phyloP scores from a whole-genome alignment of 2,888 invertebrate genomes.

The Glyphotaelius pellucidus region DNA sequence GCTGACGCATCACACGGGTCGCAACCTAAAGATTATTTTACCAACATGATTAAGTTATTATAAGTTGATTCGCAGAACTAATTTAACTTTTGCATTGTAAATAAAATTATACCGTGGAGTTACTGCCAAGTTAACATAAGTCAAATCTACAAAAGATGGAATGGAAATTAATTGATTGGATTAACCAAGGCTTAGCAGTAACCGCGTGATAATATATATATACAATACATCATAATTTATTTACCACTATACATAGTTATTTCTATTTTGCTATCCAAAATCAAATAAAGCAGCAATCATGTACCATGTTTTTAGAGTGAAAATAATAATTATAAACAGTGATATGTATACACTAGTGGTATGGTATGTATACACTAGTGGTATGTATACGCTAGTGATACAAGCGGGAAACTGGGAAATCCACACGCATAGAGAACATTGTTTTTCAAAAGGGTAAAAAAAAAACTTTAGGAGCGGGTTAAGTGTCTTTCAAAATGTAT shows the following conservation, averaged over 20 bases:
- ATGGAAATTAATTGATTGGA: neutral
- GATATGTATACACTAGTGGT: neutral
- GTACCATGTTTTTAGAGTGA: neutral
- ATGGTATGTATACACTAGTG: no score
- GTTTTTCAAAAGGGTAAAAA: no score
- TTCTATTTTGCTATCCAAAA: neutral
- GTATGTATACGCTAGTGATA: no score
- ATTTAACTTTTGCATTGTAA: neutral
- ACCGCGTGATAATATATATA: neutral
- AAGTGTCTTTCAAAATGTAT: no score
- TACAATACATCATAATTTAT: neutral
- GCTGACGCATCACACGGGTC: constrained; percentile 96
- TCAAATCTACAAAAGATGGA: neutral
- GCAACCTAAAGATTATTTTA: constrained; percentile 83
- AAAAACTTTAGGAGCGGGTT: no score
- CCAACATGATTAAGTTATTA: neutral
- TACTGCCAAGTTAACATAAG: neutral
- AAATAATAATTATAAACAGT: neutral
- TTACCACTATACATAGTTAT: neutral
- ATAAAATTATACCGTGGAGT: neutral
- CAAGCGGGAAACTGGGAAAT: no score
- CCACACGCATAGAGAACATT: no score
- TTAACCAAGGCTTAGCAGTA: neutral
- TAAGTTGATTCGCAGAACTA: neutral
- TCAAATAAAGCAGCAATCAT: neutral